A percentile compares a stretch with the other conserved stretches of the same genome.
Conservation (phyloP, 2,113 vertebrate genomes). For the Lipotes vexillifer region DNA sequence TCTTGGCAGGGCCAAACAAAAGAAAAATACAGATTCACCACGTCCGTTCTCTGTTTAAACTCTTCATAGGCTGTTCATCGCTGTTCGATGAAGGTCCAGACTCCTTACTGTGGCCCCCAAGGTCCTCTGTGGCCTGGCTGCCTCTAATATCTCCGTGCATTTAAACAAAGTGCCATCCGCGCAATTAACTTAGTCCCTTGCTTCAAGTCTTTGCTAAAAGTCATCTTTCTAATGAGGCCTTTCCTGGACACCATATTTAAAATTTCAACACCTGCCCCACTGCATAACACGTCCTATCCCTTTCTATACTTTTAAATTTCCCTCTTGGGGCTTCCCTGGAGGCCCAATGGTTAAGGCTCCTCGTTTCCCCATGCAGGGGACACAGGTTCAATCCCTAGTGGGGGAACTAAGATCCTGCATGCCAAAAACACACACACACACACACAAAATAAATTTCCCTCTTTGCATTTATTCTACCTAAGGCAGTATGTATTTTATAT, state of each 20-base stretch:
- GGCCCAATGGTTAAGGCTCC: not conserved
- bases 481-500: not conserved
- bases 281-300: too few relatives aligned
- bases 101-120: not conserved
- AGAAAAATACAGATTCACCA: too few relatives aligned
- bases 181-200: not conserved
- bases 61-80: not conserved
- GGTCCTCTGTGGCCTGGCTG: not conserved
- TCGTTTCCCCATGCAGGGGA: not conserved
- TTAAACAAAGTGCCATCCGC: fast-evolving
- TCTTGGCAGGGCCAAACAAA: too few relatives aligned
- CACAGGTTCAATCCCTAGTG: not conserved
- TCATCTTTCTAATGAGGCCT: not conserved
- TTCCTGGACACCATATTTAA: not conserved
- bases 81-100: not conserved
- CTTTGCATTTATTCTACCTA: not conserved
- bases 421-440: not conserved
- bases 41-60: fast-evolving
- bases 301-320: not conserved
- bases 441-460: not conserved
- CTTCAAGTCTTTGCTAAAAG: not conserved
- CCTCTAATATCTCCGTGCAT: not conserved
- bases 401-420: not conserved
- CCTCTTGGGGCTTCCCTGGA: not conserved
- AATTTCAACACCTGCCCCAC: not conserved